A percentile compares a stretch with the other conserved stretches of the same genome.
These are phyloP conservation scores for Holothuria glaberrima DNA, from an alignment of 35 echinoderm and acorn worm genomes.

Conservation along the genomic window DNA sequence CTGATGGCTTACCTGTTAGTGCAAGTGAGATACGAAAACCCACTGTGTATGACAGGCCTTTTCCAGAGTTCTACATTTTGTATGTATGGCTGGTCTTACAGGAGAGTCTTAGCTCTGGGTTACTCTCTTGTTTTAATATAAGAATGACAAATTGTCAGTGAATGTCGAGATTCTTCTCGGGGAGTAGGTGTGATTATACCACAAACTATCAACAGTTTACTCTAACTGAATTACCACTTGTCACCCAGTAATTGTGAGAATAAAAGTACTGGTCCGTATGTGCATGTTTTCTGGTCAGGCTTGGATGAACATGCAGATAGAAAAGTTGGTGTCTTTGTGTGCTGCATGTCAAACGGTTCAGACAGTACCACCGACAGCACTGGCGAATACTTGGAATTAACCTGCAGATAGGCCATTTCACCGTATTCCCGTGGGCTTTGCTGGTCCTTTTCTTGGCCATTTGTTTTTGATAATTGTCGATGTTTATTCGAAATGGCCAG, in stretches of 20 bases:
- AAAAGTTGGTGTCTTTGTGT: background rate
- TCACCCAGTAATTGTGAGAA: conserved; percentile 51
- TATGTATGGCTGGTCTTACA: conserved; percentile 43
- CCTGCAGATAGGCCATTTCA: conserved; percentile 30
- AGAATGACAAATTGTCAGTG: conserved; percentile 31
- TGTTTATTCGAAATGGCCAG: conserved; percentile 42
- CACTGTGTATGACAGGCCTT: no score
- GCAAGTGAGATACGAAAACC: conserved; percentile 3
- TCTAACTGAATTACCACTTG: conserved; percentile 41
- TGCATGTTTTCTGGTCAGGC: conserved; percentile 62
- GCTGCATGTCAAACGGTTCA: conserved; percentile 1
- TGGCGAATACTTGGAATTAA: no score
- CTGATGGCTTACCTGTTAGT: conserved; percentile 38
- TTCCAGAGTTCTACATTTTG: conserved; percentile 27
- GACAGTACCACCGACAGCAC: background rate
- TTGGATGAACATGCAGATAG: conserved; percentile 59
- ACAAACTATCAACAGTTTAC: background rate
- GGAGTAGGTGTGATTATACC: conserved; percentile 53
- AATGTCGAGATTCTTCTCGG: conserved; percentile 41
- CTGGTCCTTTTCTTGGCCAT: conserved; percentile 34
- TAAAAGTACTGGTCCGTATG: conserved; percentile 45
- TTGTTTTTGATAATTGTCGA: conserved; percentile 31
- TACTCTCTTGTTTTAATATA: background rate
- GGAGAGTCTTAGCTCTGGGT: background rate
- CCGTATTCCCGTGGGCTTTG: conserved; percentile 61